Conservation (phyloP, 2,888 invertebrate species). For the Leucophenga montana region DNA sequence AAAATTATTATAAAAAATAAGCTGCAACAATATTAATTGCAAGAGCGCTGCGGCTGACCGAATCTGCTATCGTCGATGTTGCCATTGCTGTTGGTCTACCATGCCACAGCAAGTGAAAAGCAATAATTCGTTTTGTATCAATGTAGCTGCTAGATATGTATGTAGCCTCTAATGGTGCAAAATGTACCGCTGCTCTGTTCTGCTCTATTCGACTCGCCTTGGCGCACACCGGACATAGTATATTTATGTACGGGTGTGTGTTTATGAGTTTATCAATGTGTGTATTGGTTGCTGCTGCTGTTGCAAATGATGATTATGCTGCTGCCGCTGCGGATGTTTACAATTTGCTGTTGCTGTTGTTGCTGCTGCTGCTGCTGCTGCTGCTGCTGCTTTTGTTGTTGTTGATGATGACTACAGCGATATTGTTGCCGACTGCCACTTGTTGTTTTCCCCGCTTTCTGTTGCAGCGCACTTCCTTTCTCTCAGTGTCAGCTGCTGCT, state of each 20-base stretch:
- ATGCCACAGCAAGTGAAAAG: conserved; percentile 28
- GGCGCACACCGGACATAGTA: conserved; percentile 9
- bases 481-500: neutral
- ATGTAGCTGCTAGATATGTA: conserved; percentile 3
- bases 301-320: neutral
- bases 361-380: no score
- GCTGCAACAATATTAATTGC: conserved; percentile 16
- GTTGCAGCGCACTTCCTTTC: neutral
- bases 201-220: conserved; percentile 7
- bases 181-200: conserved; percentile 35
- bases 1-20: conserved; percentile 6
- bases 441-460: neutral
- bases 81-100: conserved; percentile 7
- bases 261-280: neutral
- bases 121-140: conserved; percentile 23
- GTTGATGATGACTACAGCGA: conserved; percentile 24
- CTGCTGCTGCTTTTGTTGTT: conserved; percentile 15
- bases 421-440: conserved; percentile 18
- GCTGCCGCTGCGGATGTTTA: neutral
- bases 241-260: conserved; percentile 13
- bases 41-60: conserved; percentile 11
- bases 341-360: conserved; percentile 17
- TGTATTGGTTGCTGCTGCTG: neutral
- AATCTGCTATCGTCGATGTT: neutral
- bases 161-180: conserved; percentile 21